Base-by-base conservation (phyloP, 2,113 vertebrate genomes). In the Cyprinodon tularosa region DNA sequence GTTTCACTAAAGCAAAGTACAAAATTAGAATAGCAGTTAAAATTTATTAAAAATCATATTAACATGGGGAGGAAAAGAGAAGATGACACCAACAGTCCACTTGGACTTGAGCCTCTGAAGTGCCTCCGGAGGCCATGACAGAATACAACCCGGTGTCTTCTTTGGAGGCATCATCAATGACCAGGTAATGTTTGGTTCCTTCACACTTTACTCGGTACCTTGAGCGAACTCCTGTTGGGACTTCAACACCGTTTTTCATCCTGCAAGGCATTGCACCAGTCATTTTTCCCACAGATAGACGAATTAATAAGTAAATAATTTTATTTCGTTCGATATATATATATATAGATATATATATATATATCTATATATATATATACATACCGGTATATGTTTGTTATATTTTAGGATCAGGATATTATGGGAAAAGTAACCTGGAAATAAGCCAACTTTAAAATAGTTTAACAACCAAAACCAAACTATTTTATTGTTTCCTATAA, bases 221-320 rank as follows among this genome's bases (percentile, higher is more conserved):
- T 67, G 97, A 97, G 65, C 94, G 96, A 12, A 96, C 94, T 38
- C 97, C 97, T 20, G 96, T 92, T 4, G 95, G 84, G 74, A 99
- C 94, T 77, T 99, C 98, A 62, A 97, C 96, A 0, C 98, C 98
- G 14, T 99, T 99, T 88, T 96, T 99, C 94, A 98, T 96, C 98
- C 98, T 99, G 78, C 14, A 14, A 57, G 17, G 74, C 14, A 11
- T 62, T 81, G 74, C 47, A 47, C 60, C 14, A 81, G 38, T 57
- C 50, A 57, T 17, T 57, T 57, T 57, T 57, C 50, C 50, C n/a
- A 20, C 15, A 57, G 5, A n/a, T 6, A 20, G 17, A 17, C 1
- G 1, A 57, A 9, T 29, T 29, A 29, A 29, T 29, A 29, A 29
- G 29, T 29, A 29, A 29, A 29, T 1, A 29, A 29, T 29, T 29